Base-by-base conservation (phyloP, 1,140 invertebrate species). In the Orussus abietinus region DNA sequence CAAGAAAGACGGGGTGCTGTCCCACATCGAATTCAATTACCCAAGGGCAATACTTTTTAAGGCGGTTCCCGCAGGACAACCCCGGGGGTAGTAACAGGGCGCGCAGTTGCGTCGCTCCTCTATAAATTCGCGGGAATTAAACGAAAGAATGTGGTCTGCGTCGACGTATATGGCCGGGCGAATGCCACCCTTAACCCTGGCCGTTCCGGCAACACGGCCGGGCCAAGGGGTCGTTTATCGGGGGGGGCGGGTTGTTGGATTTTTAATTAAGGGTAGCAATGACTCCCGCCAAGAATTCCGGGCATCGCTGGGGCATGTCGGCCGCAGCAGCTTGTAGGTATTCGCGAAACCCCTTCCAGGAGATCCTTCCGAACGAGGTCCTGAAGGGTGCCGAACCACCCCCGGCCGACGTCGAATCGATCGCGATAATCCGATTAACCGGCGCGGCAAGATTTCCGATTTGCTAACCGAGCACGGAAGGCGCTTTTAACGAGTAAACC, bases 51-150 rank as follows among this genome's bases (percentile, higher is more conserved):
- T 67, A 63, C 58, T 66, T 66, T 67, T 62, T 59, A 55, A 55
- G 59, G 57, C 55, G 47, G 57, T 49, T 47, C 51, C 58, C 51
- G 50, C 53, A 55, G 51, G n/a, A 31, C 14, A 31, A 12, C 29
- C 5, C 5, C 4, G 29, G 29, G 14, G 14, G 29, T 4, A 11
- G 29, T 38, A 55, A 50, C 55, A 49, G 42, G 48, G 53, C 49
- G 6, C 29, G 53, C 53, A 33, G 59, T 66, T 61, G 53, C 6
- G 57, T 59, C 57, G 62, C 62, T 55, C 53, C 52, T 57, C 57
- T 69, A 72, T 74, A 74, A 74, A 74, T 74, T 74, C 62, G 61
- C 61, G 63, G 66, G 67, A 73, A 72, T 73, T 73, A 73, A 73
- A 73, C 69, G 68, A 70, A 73, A 72, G 70, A 71, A 73, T 73